Percentiles rank a stretch among this genome's conserved stretches.
Conservation (phyloP, 2,113 vertebrate genomes). For the Seriola rivoliana region DNA sequence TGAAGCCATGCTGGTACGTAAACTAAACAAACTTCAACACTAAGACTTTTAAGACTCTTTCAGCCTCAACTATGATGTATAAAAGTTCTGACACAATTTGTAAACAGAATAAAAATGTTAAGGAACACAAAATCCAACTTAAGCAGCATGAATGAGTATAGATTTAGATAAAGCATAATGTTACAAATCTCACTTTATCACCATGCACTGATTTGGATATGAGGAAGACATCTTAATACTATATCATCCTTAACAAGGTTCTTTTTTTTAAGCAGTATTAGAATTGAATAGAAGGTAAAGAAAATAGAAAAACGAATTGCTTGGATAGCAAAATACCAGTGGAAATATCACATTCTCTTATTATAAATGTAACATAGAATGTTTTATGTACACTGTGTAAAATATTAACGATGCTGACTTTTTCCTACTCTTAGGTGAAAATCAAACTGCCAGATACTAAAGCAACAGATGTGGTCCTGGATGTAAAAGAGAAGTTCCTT, state of each 20-base stretch:
- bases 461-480: constrained; percentile 88
- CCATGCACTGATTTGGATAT: too few species aligned
- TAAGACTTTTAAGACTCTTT: too few species aligned
- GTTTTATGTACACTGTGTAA: not conserved
- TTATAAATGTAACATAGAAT: not conserved
- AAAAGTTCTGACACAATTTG: too few species aligned
- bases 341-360: not conserved
- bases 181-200: not conserved
- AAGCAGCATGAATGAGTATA: not conserved
- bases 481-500: constrained; percentile 90
- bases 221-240: not conserved
- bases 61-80: not conserved
- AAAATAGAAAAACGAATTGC: not conserved
- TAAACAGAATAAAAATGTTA: not conserved
- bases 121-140: not conserved
- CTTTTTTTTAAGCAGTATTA: not conserved
- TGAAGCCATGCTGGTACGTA: constrained; percentile 90
- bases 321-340: not conserved
- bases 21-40: not conserved
- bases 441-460: constrained; percentile 92
- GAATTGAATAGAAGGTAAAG: not conserved
- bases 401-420: constrained; percentile 13
- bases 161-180: not conserved
- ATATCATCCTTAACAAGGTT: not conserved
- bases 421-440: constrained; percentile 87